phyloP scores from a whole-genome alignment of 1,140 invertebrate species.

The Himalopsyche phryganea region DNA sequence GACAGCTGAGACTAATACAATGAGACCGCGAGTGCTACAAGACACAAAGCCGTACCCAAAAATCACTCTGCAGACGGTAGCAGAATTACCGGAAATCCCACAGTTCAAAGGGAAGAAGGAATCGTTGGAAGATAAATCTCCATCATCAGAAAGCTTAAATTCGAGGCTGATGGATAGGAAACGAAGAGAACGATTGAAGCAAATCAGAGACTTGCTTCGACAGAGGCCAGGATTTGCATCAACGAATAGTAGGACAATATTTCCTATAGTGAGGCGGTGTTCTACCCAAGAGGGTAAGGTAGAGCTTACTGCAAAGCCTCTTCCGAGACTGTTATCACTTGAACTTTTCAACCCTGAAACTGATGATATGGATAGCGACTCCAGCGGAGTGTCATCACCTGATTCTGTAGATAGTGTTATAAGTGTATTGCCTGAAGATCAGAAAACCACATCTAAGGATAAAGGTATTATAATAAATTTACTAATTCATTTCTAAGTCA shows the following conservation, averaged over 20 bases:
- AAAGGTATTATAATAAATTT: conserved; percentile 40
- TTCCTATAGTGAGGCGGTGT: conserved; percentile 55
- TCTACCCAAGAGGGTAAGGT: conserved; percentile 51
- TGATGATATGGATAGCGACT: conserved; percentile 86
- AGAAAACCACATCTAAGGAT: conserved; percentile 42
- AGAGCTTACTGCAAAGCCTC: conserved; percentile 53
- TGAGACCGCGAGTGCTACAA: conserved; percentile 47
- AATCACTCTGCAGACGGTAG: conserved; percentile 58
- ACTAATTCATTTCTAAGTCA: no score
- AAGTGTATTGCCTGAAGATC: conserved; percentile 55
- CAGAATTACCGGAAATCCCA: conserved; percentile 58
- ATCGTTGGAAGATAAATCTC: conserved; percentile 37
- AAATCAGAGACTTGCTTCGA: conserved; percentile 65
- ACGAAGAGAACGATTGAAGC: conserved; percentile 59
- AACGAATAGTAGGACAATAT: conserved; percentile 39
- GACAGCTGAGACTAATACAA: conserved; percentile 47
- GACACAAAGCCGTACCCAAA: conserved; percentile 52
- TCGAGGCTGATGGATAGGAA: conserved; percentile 45
- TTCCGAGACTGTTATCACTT: conserved; percentile 71
- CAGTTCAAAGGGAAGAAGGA: conserved; percentile 50
- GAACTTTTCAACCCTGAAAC: conserved; percentile 88
- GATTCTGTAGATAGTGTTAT: conserved; percentile 84
- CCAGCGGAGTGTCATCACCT: conserved; percentile 79
- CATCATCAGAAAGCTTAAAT: conserved; percentile 42
- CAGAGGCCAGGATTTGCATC: conserved; percentile 51